A percentile compares a stretch with the other conserved stretches of the same genome.
Evolutionary conservation across 2,888 invertebrate genomes (phyloP).

Genomic region (Pyrocoelia pectoralis): DNA sequence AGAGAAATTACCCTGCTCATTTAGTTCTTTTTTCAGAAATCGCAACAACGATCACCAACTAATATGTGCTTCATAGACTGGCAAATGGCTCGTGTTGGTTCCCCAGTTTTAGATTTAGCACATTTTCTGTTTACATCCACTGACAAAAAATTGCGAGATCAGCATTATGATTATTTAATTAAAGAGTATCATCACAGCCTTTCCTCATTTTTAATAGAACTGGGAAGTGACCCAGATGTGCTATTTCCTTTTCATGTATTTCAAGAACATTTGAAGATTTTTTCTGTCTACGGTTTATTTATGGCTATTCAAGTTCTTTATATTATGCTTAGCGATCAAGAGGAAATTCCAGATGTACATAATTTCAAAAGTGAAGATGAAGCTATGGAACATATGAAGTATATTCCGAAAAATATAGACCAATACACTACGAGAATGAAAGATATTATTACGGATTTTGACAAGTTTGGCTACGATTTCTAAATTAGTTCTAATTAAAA

Average conservation of each 20-base stretch:
- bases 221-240: constrained; percentile 45
- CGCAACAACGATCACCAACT: constrained; percentile 40
- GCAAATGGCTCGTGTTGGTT: constrained; percentile 44
- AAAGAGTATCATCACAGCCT: constrained; percentile 45
- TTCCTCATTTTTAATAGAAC: constrained; percentile 38
- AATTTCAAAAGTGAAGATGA: constrained; percentile 19
- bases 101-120: constrained; percentile 49
- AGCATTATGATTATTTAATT: constrained; percentile 43
- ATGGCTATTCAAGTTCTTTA: constrained; percentile 45
- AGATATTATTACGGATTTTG: constrained; percentile 31
- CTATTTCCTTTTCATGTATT: constrained; percentile 47
- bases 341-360: constrained; percentile 41
- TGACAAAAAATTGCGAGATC: constrained; percentile 40
- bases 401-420: constrained; percentile 33
- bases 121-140: constrained; percentile 50
- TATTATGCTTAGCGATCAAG: constrained; percentile 43
- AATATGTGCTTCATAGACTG: constrained; percentile 47
- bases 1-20: not conserved
- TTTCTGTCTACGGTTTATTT: constrained; percentile 44
- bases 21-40: constrained; percentile 27
- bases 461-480: constrained; percentile 21
- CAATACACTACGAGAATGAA: constrained; percentile 36
- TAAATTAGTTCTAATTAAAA: not conserved
- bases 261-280: constrained; percentile 45
- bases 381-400: constrained; percentile 35